Percentiles rank a stretch among this genome's conserved stretches.
Evolutionary conservation across 2,113 vertebrate species (phyloP).

Genomic region (Ochotona curzoniae): DNA sequence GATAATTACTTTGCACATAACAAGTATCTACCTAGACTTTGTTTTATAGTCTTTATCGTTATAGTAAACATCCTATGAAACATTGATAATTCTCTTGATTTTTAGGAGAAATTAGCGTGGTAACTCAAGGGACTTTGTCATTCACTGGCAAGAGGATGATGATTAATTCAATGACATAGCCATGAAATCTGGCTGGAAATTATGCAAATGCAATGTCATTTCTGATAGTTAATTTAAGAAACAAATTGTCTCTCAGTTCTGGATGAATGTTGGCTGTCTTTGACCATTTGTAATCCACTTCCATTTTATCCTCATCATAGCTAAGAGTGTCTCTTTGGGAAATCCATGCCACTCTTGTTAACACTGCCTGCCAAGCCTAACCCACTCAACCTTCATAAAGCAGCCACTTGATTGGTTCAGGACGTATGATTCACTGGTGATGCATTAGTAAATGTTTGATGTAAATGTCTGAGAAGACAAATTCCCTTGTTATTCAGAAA

Average conservation of each 20-base stretch:
- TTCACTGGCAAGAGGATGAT: not conserved
- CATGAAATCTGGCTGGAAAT: conserved; percentile 2
- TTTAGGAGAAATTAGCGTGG: conserved; percentile 22
- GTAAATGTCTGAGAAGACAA: not conserved
- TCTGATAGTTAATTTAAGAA: not conserved
- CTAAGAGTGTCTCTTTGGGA: not conserved
- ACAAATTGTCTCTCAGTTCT: not conserved
- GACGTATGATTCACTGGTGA: not conserved
- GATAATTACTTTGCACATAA: not conserved
- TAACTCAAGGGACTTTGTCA: not conserved
- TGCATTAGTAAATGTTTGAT: not conserved
- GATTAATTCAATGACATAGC: not conserved
- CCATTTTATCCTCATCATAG: not conserved
- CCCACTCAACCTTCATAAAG: not conserved
- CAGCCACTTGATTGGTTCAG: not conserved
- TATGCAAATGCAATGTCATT: not conserved
- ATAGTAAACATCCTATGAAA: not conserved
- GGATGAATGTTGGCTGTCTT: not conserved
- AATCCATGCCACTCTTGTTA: not conserved
- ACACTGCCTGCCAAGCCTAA: not conserved
- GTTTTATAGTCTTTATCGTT: not conserved
- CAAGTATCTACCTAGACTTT: not conserved
- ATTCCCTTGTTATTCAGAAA: not conserved
- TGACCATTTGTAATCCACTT: not conserved
- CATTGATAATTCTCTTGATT: not conserved